Conservation (phyloP, 2,113 vertebrate genomes). For the Dromiciops gliroides region DNA sequence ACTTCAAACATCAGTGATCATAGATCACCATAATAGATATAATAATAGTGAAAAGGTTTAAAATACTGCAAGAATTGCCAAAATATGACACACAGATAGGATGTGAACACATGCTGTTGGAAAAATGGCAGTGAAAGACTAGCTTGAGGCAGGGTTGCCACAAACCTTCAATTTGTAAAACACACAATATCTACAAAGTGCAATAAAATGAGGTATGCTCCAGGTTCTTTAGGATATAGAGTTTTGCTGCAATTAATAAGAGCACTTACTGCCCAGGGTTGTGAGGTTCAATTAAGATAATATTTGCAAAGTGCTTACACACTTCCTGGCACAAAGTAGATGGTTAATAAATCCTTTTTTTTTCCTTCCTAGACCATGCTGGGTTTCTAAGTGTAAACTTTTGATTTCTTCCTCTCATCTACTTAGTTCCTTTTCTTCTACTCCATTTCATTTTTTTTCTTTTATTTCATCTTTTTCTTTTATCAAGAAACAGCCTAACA, state of each 20-base stretch:
- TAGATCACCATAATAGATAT: not conserved
- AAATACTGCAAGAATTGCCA: not conserved
- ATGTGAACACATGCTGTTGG: not conserved
- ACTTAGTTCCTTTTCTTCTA: too few species aligned
- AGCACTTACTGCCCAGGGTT: not conserved
- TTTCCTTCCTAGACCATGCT: too few species aligned
- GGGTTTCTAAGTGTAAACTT: too few species aligned
- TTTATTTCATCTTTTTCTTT: too few species aligned
- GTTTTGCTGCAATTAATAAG: not conserved
- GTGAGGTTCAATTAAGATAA: not conserved
- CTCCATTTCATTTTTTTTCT: too few species aligned
- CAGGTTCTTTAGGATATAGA: not conserved
- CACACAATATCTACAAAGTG: not conserved
- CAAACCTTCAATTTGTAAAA: not conserved
- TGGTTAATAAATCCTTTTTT: not conserved
- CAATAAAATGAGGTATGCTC: not conserved
- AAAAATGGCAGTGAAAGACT: not conserved
- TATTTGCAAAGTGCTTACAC: not conserved
- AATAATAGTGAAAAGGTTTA: not conserved
- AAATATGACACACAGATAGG: not conserved
- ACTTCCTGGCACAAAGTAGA: not conserved
- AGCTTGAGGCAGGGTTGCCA: not conserved
- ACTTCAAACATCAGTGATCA: not conserved
- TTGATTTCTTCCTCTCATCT: too few species aligned
- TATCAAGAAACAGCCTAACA: too few species aligned